Conservation (phyloP, 2,797 vertebrate species). For the Protonibea diacanthus region DNA sequence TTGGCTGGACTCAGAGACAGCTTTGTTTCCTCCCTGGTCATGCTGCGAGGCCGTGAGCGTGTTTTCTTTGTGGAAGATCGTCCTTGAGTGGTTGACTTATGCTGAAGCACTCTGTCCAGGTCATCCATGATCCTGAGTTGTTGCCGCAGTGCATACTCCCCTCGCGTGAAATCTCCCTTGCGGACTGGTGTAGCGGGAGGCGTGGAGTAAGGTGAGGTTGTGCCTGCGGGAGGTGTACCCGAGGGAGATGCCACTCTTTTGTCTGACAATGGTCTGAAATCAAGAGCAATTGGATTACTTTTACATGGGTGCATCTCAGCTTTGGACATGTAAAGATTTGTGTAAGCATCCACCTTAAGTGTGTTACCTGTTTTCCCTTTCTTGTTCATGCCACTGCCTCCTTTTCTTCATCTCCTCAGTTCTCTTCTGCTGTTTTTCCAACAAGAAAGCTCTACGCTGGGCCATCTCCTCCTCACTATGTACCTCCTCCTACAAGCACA, state of each 20-base stretch:
- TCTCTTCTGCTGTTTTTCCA: conserved; percentile 91
- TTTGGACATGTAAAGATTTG: neutral
- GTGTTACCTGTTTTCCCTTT: conserved; percentile 84
- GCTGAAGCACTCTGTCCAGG: conserved; percentile 90
- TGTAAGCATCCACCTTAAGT: neutral
- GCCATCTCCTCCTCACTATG: conserved; percentile 90
- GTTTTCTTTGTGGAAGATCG: conserved; percentile 71
- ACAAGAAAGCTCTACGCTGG: conserved; percentile 86
- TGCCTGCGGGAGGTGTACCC: conserved; percentile 65
- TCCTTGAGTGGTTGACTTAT: conserved; percentile 75
- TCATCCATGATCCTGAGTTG: conserved; percentile 93
- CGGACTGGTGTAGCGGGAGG: conserved; percentile 82
- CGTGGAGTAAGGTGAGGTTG: conserved; percentile 73
- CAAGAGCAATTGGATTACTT: neutral
- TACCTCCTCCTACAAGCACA: conserved; percentile 82
- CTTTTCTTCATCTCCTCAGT: conserved; percentile 87
- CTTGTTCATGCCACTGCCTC: conserved; percentile 87
- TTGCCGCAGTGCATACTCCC: conserved; percentile 87
- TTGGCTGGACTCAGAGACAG: conserved; percentile 88
- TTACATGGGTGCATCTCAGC: neutral
- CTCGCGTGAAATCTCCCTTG: conserved; percentile 88
- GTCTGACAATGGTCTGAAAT: conserved; percentile 64
- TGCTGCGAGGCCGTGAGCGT: conserved; percentile 87
- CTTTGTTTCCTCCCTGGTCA: conserved; percentile 87
- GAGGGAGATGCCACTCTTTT: conserved; percentile 57